phyloP scores from a whole-genome alignment of 2,888 invertebrate species.

The Trichogramma dendrolimi region DNA sequence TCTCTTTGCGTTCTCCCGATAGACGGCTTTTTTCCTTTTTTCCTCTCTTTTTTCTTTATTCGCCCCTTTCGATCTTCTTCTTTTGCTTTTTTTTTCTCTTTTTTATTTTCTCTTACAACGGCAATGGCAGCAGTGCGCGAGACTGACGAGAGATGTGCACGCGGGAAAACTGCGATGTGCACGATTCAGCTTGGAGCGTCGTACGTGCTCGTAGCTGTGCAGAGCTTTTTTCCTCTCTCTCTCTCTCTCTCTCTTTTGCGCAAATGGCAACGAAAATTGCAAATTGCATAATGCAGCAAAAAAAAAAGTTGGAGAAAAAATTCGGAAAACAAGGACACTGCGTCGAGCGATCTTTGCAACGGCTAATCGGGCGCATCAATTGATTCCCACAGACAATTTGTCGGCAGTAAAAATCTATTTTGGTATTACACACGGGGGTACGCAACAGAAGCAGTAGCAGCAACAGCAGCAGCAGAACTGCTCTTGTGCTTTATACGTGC shows the following conservation, averaged over 20 bases:
- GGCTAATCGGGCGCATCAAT: slow-evolving; percentile 20
- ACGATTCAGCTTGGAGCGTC: too few species aligned
- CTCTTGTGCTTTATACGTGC: not conserved
- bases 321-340: not conserved
- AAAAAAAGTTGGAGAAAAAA: not conserved
- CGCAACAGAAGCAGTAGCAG: slow-evolving; percentile 6
- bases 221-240: too few species aligned
- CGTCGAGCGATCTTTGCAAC: not conserved
- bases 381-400: slow-evolving; percentile 40
- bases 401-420: slow-evolving; percentile 42
- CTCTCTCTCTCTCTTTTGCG: too few species aligned
- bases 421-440: slow-evolving; percentile 33
- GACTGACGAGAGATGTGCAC: too few species aligned
- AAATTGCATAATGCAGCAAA: not conserved
- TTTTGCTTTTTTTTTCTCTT: slow-evolving; percentile 10
- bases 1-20: slow-evolving; percentile 27
- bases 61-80: slow-evolving; percentile 11
- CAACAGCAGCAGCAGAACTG: too few species aligned
- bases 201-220: too few species aligned
- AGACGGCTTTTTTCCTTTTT: not conserved
- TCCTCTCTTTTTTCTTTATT: slow-evolving; percentile 21
- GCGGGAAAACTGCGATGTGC: too few species aligned
- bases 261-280: too few species aligned
- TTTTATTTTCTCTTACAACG: not conserved
- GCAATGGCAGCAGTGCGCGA: too few species aligned